These are phyloP conservation scores for Myocastor coypus DNA, from an alignment of 2,113 vertebrate species.

Conservation along the genomic window DNA sequence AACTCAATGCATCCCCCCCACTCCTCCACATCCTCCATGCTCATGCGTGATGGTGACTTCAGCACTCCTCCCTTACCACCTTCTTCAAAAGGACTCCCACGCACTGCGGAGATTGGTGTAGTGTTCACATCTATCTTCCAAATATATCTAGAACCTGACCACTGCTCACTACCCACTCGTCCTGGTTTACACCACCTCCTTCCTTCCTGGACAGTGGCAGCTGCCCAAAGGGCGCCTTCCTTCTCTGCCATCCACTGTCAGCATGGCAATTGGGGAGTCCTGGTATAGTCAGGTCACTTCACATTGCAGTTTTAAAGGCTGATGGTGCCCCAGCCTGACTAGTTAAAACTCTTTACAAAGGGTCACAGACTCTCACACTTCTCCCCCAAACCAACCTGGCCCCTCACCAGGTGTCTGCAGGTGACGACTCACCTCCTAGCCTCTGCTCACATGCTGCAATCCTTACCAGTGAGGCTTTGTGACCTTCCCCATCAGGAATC, in stretches of 20 bases:
- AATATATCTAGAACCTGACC: neutral
- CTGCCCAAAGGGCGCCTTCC: neutral
- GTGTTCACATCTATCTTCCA: neutral
- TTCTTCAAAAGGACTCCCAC: neutral
- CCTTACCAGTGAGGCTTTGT: neutral
- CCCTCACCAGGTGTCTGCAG: neutral
- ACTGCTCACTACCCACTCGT: neutral
- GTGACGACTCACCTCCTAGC: neutral
- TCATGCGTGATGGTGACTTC: neutral
- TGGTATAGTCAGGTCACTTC: neutral
- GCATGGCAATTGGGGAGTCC: neutral
- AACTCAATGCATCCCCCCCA: too few relatives aligned
- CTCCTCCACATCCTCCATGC: rapidly evolving
- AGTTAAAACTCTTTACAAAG: neutral
- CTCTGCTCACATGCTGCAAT: neutral
- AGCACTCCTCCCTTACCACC: too few relatives aligned
- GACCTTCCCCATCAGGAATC: neutral
- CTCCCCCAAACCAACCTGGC: neutral
- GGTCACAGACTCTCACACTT: neutral
- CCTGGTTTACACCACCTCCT: neutral
- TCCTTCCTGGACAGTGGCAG: neutral
- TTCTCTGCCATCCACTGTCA: neutral
- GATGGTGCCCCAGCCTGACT: neutral
- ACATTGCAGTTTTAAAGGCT: neutral
- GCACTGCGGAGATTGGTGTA: neutral